Base-by-base conservation (phyloP, 2,888 invertebrate genomes). In the Drosophila paracracens region DNA sequence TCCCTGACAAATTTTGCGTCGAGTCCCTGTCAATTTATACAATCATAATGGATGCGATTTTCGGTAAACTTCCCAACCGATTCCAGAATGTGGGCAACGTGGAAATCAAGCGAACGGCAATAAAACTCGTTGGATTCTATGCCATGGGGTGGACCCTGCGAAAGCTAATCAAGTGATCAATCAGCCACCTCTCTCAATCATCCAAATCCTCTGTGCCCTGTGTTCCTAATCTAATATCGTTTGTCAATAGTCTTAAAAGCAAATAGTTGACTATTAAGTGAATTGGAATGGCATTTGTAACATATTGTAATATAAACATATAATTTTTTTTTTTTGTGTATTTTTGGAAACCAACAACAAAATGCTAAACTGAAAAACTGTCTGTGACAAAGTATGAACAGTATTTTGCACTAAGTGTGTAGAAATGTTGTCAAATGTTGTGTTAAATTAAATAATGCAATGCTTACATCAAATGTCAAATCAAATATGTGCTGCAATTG, bases 131-230 rank as follows among this genome's bases (percentile, higher is more conserved):
- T 5, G 87, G 87, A 57, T 89, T 87, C 76, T 89, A 87, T 5
- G 87, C 89, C 16, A 73, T 87, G 51, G 79, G 87, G 40, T 89
- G 83, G 76, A 87, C 89, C 2, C 63, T 87, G 31, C 82, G 84
- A n/a, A 87, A 76, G 46, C 60, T 87, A 8, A n/a, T 83, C 56
- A 87, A 87, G 57, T 89, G 35, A 79, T 7, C 16, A 13, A 10
- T 27, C 13, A 33, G 10, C 27, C 25, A 4, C 27, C 11, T 25
- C 29, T 21, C 29, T 21, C 7, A 3, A 25, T 13, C 58, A 13
- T 11, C n/a, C 43, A 43, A 76, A 73, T 65, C 77, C 25, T 46
- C 25, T 25, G 46, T 46, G 25, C 13, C 27, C 18, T 4, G 27
- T 27, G 11, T n/a, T 25, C 11, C 31, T 10, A 18, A 21, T 8